Percentiles rank a stretch among this genome's conserved stretches.
Conservation (phyloP, 2,888 invertebrate genomes). For the Nasonovia ribisnigri region DNA sequence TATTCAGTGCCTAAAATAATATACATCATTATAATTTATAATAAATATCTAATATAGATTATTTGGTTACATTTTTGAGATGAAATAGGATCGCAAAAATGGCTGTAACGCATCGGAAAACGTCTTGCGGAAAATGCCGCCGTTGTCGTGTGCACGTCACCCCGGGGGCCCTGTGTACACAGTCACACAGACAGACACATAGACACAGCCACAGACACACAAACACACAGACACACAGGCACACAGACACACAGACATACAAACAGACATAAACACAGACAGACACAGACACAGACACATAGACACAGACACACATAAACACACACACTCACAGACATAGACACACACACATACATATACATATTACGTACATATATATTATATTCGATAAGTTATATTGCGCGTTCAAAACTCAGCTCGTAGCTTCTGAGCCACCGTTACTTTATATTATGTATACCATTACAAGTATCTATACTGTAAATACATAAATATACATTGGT, state of each 20-base stretch:
- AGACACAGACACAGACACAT: background rate
- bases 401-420: background rate
- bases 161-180: background rate
- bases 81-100: background rate
- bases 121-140: background rate
- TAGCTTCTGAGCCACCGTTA: background rate
- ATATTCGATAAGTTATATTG: background rate
- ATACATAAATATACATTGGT: background rate
- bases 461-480: background rate
- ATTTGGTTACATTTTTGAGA: background rate
- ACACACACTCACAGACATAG: background rate
- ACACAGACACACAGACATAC: background rate
- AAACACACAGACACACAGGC: background rate
- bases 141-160: background rate
- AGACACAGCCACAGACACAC: background rate
- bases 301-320: background rate
- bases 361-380: background rate
- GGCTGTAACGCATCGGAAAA: background rate
- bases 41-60: background rate
- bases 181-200: too few relatives aligned
- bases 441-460: background rate
- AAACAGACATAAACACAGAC: background rate
- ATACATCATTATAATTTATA: background rate
- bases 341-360: background rate
- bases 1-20: background rate